Evolutionary conservation across 2,797 vertebrate species (phyloP).

Genomic region (Denticeps clupeoides): DNA sequence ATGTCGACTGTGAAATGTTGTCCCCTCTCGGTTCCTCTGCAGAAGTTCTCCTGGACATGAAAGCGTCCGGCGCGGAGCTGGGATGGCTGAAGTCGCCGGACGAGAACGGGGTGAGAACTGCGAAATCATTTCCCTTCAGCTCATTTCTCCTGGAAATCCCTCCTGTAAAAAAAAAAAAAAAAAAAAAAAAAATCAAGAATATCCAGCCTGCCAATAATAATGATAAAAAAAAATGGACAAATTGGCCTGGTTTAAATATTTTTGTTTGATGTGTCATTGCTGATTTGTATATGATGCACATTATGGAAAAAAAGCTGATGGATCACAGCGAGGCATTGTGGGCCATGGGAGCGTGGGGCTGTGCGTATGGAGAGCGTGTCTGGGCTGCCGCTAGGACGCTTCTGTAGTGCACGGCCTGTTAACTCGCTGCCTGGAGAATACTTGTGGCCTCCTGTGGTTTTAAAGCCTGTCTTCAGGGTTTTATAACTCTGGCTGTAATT

Average conservation of each 20-base stretch:
- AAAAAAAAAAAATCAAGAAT: too few relatives aligned
- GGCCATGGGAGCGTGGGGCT: too few relatives aligned
- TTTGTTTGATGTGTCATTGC: too few relatives aligned
- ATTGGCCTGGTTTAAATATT: too few relatives aligned
- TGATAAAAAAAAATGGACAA: too few relatives aligned
- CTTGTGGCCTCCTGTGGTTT: conserved; percentile 61
- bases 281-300: too few relatives aligned
- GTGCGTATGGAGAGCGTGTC: conserved; percentile 41
- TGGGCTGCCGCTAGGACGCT: conserved; percentile 34
- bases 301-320: too few relatives aligned
- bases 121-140: conserved; percentile 19
- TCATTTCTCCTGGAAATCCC: too few relatives aligned
- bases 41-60: conserved; percentile 90
- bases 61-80: conserved; percentile 74
- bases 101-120: conserved; percentile 71
- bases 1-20: too few relatives aligned
- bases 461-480: conserved; percentile 50
- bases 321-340: too few relatives aligned
- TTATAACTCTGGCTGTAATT: conserved; percentile 62
- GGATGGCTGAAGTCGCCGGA: conserved; percentile 88
- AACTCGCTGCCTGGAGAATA: conserved; percentile 49
- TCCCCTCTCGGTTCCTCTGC: conserved; percentile 23
- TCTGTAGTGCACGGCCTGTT: conserved; percentile 41
- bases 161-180: too few relatives aligned
- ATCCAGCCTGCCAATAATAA: too few relatives aligned